A percentile compares a stretch with the other conserved stretches of the same genome.
These are phyloP conservation scores for Camponotus floridanus DNA, from an alignment of 1,140 invertebrate species.

Conservation along the genomic window DNA sequence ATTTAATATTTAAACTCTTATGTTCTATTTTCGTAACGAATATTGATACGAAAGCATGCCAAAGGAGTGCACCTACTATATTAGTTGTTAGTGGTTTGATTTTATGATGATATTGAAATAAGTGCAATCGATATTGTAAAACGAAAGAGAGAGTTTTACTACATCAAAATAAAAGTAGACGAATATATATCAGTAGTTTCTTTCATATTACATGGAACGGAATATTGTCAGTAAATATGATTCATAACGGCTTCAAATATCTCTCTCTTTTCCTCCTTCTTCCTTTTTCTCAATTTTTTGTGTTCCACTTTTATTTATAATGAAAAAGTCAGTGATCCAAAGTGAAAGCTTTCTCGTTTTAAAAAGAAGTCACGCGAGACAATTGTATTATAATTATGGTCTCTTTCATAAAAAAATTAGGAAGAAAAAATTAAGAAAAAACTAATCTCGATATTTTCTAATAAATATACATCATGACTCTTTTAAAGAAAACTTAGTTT, in stretches of 20 bases:
- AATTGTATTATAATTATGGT: background rate
- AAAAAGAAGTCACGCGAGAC: background rate
- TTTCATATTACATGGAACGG: background rate
- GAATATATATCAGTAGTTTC: background rate
- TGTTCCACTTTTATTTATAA: background rate
- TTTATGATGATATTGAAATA: background rate
- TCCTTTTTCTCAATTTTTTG: background rate
- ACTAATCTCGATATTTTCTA: background rate
- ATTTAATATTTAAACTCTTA: background rate
- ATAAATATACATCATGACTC: background rate
- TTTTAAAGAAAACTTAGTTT: background rate
- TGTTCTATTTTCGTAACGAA: background rate
- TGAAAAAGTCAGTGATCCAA: background rate
- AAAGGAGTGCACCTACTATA: background rate
- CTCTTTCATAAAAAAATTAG: background rate
- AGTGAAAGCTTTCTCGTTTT: background rate
- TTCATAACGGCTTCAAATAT: background rate
- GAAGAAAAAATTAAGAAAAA: background rate
- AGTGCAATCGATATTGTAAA: background rate
- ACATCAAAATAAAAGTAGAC: background rate
- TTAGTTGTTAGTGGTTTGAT: background rate
- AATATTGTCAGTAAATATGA: constrained; percentile 12
- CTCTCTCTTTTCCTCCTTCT: too few relatives aligned
- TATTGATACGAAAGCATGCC: background rate
- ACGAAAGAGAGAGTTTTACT: background rate